Base-by-base conservation (phyloP, 2,113 vertebrate genomes). In the Danio rerio region DNA sequence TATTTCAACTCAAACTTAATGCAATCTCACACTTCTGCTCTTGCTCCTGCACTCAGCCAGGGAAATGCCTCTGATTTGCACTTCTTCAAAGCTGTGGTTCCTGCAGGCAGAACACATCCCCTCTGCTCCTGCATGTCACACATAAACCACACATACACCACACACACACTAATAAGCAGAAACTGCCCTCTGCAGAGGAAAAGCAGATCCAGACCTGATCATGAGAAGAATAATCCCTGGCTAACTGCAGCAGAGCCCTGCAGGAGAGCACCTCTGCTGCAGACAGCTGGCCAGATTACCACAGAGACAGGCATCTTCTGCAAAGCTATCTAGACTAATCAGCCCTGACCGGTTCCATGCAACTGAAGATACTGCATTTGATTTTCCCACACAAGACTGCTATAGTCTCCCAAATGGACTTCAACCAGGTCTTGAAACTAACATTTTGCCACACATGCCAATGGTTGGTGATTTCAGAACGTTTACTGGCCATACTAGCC, bases 201-300 rank as follows among this genome's bases (percentile, higher is more conserved):
- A 59, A 72, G 31, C 40, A 71, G 79, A 81, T 63, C 81, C 52
- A 20, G 66, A 61, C 43, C 59, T 81, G 78, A 81, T 78, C 80
- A 85, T 81, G 79, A 47, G 31, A 75, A 78, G 70, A 81, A 85
- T 73, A 78, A 85, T 85, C 84, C 69, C 80, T 65, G 50, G 74
- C 73, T 82, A 72, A 81, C 73, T 58, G 49, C 3, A 7, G 21
- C 9, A 20, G 45, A 80, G 59, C 72, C 81, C 76, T 83, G 20
- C 68, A 72, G 81, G 40, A 83, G 42, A 75, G 62, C 81, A 85
- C 18, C 70, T 74, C 76, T 68, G 47, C 70, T 20, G 62, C 31
- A 75, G 53, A 80, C 81, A 85, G 80, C 84, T 83, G 84, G 76
- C 40, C 58, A 78, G 62, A 85, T 82, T 78, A 69, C 76, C 77